A percentile compares a stretch with the other conserved stretches of the same genome.
Evolutionary conservation across 37 sponge, comb jelly and placozoan genomes (phyloP).

Genomic region (Chondrilla cf. caribensis): DNA sequence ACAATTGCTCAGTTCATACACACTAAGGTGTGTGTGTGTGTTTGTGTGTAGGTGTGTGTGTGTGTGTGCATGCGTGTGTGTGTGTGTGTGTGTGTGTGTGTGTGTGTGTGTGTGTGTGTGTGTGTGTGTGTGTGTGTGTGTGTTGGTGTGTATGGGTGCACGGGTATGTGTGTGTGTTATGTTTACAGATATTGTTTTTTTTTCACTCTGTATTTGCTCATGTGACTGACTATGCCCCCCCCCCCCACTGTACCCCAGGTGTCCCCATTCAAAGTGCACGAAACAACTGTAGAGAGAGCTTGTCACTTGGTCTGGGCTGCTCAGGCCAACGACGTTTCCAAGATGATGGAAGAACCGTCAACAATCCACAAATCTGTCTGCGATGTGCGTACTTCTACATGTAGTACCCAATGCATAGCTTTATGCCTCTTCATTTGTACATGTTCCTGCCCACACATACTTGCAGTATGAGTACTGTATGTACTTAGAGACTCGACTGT

Average conservation of each 20-base stretch:
- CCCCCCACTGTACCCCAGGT: too few relatives aligned
- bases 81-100: neutral
- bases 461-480: too few relatives aligned
- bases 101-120: neutral
- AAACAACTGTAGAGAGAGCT: neutral
- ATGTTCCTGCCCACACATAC: too few relatives aligned
- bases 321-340: constrained; percentile 2
- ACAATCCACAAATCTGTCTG: neutral
- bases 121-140: too few relatives aligned
- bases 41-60: neutral
- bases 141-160: too few relatives aligned
- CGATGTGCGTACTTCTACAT: neutral
- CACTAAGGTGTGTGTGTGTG: neutral
- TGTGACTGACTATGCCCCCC: too few relatives aligned
- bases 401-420: too few relatives aligned
- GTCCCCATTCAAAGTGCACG: neutral
- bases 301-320: neutral
- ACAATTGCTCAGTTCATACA: constrained; percentile 14
- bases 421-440: neutral
- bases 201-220: too few relatives aligned
- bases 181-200: too few relatives aligned
- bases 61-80: neutral
- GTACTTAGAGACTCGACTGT: too few relatives aligned
- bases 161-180: too few relatives aligned
- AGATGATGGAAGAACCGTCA: neutral